phyloP scores from a whole-genome alignment of 2,888 invertebrate genomes.

The Agonopterix subpropinquella region DNA sequence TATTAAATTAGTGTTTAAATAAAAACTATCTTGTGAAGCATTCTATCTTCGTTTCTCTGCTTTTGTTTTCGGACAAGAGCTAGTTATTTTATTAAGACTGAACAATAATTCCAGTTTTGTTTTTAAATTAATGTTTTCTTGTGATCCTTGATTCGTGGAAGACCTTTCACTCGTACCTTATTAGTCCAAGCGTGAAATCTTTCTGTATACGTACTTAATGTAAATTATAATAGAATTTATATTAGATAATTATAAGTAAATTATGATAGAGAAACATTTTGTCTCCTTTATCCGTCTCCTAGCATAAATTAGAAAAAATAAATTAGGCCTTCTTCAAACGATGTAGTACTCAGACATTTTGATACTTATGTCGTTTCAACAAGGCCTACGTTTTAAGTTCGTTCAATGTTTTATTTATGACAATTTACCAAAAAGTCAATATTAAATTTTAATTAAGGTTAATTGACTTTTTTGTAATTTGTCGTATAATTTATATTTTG shows the following conservation, averaged over 20 bases:
- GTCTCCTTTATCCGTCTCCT: conserved; percentile 48
- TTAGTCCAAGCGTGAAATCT: conserved; percentile 69
- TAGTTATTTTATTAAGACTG: conserved; percentile 72
- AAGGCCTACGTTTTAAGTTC: conserved; percentile 23
- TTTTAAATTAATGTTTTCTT: conserved; percentile 44
- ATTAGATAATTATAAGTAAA: conserved; percentile 73
- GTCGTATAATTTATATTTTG: neutral
- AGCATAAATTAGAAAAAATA: neutral
- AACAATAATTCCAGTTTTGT: conserved; percentile 67
- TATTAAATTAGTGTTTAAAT: conserved; percentile 62
- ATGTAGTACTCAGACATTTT: conserved; percentile 20
- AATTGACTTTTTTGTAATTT: neutral
- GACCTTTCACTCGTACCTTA: conserved; percentile 57
- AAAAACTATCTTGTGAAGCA: conserved; percentile 31
- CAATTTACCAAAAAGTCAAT: neutral
- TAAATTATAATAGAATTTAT: conserved; percentile 74
- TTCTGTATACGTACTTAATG: conserved; percentile 76
- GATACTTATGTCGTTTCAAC: conserved; percentile 34
- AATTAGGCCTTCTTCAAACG: conserved; percentile 52
- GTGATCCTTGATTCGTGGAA: conserved; percentile 40
- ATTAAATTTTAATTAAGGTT: neutral
- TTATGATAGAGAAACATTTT: conserved; percentile 61
- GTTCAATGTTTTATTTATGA: neutral
- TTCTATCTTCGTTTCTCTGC: conserved; percentile 30
- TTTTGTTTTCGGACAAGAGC: conserved; percentile 37